Evolutionary conservation across 2,797 vertebrate species (phyloP), one percentile per base, ranked within the genome.

Genomic region (Pitangus sulphuratus): DNA sequence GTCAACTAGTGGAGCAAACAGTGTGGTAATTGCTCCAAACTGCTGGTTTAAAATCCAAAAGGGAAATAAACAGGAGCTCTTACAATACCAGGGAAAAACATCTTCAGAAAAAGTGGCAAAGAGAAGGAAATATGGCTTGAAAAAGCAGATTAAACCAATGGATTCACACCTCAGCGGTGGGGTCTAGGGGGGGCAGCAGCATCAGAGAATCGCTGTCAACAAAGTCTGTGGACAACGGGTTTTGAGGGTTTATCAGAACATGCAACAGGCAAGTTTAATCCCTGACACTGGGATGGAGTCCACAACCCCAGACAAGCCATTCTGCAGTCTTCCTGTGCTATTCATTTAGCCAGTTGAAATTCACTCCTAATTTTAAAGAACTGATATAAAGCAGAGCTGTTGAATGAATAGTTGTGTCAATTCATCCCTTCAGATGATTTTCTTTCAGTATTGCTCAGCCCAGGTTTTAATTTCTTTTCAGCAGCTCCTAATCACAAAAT

Each of bases 31-130:
- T 78, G 58, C 57, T 77, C 53, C 31, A 69, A 92, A 89, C 47
- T 39, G 35, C 64, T 75, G 64, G 15, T 47, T 87, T 88, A 86
- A 97, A 86, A 95, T 79, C 88, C 92, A 87, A 69, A 48, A 70
- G 70, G 33, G 69, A 95, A 91, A 93, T 58, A 78, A 93, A 64
- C 1, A 10, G 48, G 45, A 85, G 35, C 26, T 88, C 35, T 48
- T 40, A 39, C 19, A 88, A 77, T 44, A 81, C 30, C 35, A 28
- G 4, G 48, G 39, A 54, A 74, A 62, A 47, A 83, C 72, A 89
- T 42, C 74, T 90, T 74, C 54, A 90, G 61, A 44, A 95, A 76
- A 82, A 86, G 37, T 48, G 60, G 21, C 22, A 61, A 83, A 81
- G 74, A 68, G 18, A 61, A 85, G 22, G 60, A 83, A 85, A 56